Evolutionary conservation across 53 echinoderm and acorn worm genomes (phyloP).

Genomic region (Antedon mediterranea): DNA sequence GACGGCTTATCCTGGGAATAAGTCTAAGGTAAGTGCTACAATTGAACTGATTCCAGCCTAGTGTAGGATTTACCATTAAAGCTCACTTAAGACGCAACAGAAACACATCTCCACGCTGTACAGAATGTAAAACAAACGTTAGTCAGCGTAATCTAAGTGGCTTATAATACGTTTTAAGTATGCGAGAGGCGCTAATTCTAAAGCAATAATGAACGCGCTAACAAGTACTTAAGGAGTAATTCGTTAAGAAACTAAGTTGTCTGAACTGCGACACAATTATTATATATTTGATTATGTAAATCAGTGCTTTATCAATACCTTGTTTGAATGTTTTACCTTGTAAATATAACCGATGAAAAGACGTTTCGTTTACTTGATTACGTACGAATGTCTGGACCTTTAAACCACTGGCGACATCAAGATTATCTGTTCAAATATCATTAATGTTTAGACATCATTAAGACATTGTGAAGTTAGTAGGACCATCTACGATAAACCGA

Average conservation of each 20-base stretch:
- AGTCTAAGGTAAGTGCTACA: background rate
- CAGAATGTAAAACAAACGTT: background rate
- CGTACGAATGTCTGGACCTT: background rate
- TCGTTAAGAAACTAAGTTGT: background rate
- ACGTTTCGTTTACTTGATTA: background rate
- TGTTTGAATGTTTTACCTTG: background rate
- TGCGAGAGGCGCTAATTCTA: background rate
- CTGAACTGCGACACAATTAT: background rate
- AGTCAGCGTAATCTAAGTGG: background rate
- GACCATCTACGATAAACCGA: too few relatives aligned
- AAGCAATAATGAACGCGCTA: background rate
- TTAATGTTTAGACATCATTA: background rate
- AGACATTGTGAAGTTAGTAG: background rate
- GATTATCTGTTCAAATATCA: background rate
- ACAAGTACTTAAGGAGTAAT: background rate
- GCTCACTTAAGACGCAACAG: background rate
- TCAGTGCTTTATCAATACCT: background rate
- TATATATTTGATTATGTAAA: background rate
- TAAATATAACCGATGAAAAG: background rate
- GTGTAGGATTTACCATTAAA: background rate
- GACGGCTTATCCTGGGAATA: background rate
- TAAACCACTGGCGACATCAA: background rate
- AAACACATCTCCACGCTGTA: background rate
- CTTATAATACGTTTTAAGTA: background rate
- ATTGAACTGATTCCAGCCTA: background rate